Evolutionary conservation across 2,888 invertebrate genomes (phyloP).

Genomic region (Xylota segnis): DNA sequence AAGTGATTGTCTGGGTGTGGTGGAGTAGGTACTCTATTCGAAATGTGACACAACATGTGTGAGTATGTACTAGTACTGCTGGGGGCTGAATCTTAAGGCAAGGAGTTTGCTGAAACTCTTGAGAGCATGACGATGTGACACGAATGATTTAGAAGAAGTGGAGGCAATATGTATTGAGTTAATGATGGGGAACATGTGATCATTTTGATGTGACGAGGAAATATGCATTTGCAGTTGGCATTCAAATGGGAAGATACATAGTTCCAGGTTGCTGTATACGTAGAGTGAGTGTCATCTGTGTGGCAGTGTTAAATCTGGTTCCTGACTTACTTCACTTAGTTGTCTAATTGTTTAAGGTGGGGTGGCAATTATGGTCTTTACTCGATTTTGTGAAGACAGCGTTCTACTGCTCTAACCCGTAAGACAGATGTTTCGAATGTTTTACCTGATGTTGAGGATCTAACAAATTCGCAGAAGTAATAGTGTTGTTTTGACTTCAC

Average conservation of each 20-base stretch:
- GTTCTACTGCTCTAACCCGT: too few relatives aligned
- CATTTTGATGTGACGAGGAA: conserved; percentile 8
- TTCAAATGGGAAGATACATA: background rate
- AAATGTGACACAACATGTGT: conserved; percentile 24
- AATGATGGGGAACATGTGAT: conserved; percentile 3
- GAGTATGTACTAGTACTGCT: background rate
- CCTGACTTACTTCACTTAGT: too few relatives aligned
- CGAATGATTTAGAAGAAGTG: background rate
- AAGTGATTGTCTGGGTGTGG: conserved; percentile 15
- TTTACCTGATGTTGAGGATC: too few relatives aligned
- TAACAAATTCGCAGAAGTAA: too few relatives aligned
- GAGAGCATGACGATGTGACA: background rate
- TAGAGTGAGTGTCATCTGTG: too few relatives aligned
- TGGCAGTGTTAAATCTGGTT: too few relatives aligned
- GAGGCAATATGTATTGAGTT: background rate
- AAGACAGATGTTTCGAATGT: too few relatives aligned
- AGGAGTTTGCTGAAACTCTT: conserved; percentile 2
- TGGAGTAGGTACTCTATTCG: background rate
- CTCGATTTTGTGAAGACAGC: too few relatives aligned
- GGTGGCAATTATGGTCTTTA: too few relatives aligned
- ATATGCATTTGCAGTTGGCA: background rate
- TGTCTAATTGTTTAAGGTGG: too few relatives aligned
- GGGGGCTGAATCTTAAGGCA: background rate
- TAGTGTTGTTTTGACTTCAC: too few relatives aligned
- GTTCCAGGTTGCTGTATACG: too few relatives aligned